Conservation (phyloP, 2,113 vertebrate genomes). For the Plotosus lineatus region DNA sequence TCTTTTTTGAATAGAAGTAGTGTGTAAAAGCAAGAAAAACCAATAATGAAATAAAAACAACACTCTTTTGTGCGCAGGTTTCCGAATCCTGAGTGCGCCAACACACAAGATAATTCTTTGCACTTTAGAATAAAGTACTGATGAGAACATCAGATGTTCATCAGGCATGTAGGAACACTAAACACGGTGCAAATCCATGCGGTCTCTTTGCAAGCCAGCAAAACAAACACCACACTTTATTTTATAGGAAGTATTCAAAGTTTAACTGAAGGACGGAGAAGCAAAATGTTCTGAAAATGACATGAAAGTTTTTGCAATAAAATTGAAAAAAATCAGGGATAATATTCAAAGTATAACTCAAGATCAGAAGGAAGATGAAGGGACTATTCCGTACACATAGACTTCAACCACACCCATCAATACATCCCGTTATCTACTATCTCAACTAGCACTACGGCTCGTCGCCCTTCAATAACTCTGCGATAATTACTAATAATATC, state of each 20-base stretch:
- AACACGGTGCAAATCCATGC: not conserved
- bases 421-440: too few species aligned
- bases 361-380: too few species aligned
- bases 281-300: too few species aligned
- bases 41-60: not conserved
- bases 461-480: too few species aligned
- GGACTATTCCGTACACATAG: too few species aligned
- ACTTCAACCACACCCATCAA: too few species aligned
- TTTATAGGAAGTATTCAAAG: not conserved
- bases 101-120: slow-evolving; percentile 4
- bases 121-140: slow-evolving; percentile 6
- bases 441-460: too few species aligned
- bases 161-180: too few species aligned
- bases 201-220: not conserved
- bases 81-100: slow-evolving; percentile 20
- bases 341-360: too few species aligned
- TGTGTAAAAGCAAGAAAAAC: not conserved
- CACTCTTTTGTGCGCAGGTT: not conserved
- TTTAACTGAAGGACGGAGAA: too few species aligned
- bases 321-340: too few species aligned
- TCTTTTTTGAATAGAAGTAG: not conserved
- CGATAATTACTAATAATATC: not conserved
- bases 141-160: not conserved
- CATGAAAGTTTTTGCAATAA: too few species aligned
- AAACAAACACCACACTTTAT: not conserved